Evolutionary conservation across 2,113 vertebrate genomes (phyloP).

Genomic region (Addax nasomaculatus): DNA sequence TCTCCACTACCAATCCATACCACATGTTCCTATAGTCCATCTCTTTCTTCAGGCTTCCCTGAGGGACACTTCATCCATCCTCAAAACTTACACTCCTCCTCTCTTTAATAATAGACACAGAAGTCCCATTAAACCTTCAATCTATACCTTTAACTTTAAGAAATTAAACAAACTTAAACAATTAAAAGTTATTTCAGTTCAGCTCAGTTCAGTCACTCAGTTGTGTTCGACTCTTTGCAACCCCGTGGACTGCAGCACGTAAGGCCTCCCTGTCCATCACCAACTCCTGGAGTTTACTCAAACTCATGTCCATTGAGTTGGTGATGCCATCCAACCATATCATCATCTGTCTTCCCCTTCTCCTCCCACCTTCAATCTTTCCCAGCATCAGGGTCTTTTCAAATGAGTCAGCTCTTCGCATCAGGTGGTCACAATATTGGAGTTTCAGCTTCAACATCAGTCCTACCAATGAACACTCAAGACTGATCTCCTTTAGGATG

Average conservation of each 20-base stretch:
- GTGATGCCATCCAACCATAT: not conserved
- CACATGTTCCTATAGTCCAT: not conserved
- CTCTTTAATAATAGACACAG: not conserved
- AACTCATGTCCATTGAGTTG: not conserved
- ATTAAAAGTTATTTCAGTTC: not conserved
- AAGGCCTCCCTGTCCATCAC: not conserved
- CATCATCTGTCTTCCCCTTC: not conserved
- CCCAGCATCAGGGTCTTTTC: not conserved
- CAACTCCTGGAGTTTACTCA: not conserved
- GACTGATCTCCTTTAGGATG: not conserved
- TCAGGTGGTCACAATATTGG: not conserved
- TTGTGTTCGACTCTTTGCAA: rapidly evolving
- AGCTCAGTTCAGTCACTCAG: not conserved
- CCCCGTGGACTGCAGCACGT: not conserved
- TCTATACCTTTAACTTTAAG: not conserved
- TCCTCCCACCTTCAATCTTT: not conserved
- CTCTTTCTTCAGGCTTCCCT: not conserved
- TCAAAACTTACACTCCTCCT: not conserved
- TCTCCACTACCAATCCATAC: not conserved
- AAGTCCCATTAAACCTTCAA: not conserved
- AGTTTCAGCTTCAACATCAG: not conserved
- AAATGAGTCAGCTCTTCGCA: not conserved
- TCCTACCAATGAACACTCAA: not conserved
- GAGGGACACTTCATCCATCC: not conserved
- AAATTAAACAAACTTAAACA: not conserved